Percentiles rank a stretch among this genome's conserved stretches.
These are phyloP conservation scores for Nomada fabriciana DNA, from an alignment of 2,888 invertebrate species.

Conservation along the genomic window DNA sequence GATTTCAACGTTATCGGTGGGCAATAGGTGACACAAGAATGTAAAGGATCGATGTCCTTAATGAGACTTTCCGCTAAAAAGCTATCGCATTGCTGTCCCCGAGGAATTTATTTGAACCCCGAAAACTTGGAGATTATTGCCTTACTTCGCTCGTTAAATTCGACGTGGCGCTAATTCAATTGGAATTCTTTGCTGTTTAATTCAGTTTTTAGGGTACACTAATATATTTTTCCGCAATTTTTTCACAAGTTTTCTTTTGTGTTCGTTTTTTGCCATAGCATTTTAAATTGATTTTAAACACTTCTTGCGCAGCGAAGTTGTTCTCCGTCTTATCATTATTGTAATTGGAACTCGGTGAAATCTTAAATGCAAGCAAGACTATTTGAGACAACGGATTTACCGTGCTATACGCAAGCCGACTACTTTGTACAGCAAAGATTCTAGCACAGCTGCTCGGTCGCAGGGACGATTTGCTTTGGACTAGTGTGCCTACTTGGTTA, in stretches of 20 bases:
- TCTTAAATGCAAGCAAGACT: too few relatives aligned
- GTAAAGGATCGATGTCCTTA: slow-evolving; percentile 7
- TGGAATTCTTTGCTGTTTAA: not conserved
- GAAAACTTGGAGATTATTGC: not conserved
- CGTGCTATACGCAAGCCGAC: not conserved
- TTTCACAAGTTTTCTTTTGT: too few relatives aligned
- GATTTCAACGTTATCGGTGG: slow-evolving; percentile 4
- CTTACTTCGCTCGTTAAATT: not conserved
- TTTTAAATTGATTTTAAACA: too few relatives aligned
- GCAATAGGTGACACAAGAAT: slow-evolving; percentile 21
- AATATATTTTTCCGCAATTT: too few relatives aligned
- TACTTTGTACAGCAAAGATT: slow-evolving; percentile 11
- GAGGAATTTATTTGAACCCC: not conserved
- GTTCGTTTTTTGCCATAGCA: too few relatives aligned
- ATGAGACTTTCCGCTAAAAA: not conserved
- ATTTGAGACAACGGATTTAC: too few relatives aligned
- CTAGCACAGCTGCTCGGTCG: slow-evolving; percentile 1
- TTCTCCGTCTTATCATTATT: too few relatives aligned
- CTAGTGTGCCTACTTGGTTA: not conserved
- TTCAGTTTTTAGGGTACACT: too few relatives aligned
- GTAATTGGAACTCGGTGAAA: too few relatives aligned
- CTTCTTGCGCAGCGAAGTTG: too few relatives aligned
- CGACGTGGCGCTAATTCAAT: not conserved
- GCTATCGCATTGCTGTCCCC: not conserved
- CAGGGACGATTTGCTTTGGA: not conserved